Percentiles rank a stretch among this genome's conserved stretches.
These are phyloP conservation scores for Sphenopsis melanotis DNA, from an alignment of 2,797 vertebrate genomes.

Conservation along the genomic window DNA sequence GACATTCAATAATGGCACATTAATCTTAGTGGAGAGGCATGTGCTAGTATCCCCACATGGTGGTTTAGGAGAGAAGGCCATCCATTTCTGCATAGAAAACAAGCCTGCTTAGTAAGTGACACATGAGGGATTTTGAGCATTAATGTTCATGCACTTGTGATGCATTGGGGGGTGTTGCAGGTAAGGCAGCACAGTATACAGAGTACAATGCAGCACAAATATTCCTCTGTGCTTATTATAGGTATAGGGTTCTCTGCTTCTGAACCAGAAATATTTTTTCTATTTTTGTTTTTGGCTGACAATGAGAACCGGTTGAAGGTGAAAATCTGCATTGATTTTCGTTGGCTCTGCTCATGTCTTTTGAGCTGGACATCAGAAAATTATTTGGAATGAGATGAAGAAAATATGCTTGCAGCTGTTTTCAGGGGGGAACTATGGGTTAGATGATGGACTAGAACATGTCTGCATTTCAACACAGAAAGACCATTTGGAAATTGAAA, in stretches of 20 bases:
- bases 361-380: slow-evolving; percentile 43
- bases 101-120: slow-evolving; percentile 10
- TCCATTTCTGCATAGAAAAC: slow-evolving; percentile 48
- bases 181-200: slow-evolving; percentile 6
- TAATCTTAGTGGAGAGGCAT: background rate
- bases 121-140: background rate
- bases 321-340: slow-evolving; percentile 26
- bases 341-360: background rate
- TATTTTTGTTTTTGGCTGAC: background rate
- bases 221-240: background rate
- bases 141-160: background rate
- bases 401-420: slow-evolving; percentile 24
- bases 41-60: slow-evolving; percentile 19
- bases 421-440: background rate
- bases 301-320: slow-evolving; percentile 5
- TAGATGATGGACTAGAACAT: slow-evolving; percentile 7
- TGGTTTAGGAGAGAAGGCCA: slow-evolving; percentile 34
- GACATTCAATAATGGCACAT: slow-evolving; percentile 53
- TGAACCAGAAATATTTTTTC: slow-evolving; percentile 10
- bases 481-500: slow-evolving; percentile 12
- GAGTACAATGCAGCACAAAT: background rate
- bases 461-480: slow-evolving; percentile 26
- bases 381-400: slow-evolving; percentile 33
- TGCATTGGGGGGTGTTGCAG: background rate
- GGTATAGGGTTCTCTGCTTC: slow-evolving; percentile 16